A percentile compares a stretch with the other conserved stretches of the same genome.
These are phyloP conservation scores for Drosophila lowei DNA, from an alignment of 1,140 invertebrate species.

Conservation along the genomic window DNA sequence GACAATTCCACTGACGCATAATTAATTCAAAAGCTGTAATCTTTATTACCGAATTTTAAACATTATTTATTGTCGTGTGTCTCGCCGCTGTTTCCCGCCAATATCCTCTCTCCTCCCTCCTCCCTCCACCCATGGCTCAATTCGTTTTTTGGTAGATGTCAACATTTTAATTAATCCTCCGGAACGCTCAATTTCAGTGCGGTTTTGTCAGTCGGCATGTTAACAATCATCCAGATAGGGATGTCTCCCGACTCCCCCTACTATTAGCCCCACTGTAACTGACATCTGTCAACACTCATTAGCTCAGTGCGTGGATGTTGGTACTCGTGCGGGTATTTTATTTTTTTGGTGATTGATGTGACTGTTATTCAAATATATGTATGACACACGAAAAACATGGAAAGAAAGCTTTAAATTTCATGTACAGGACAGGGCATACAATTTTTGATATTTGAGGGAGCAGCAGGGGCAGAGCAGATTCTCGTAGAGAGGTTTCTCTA, in stretches of 20 bases:
- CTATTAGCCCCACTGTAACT: conserved; percentile 23
- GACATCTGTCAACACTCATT: conserved; percentile 66
- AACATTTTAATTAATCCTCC: conserved; percentile 69
- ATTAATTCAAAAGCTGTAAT: too few relatives aligned
- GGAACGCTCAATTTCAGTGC: conserved; percentile 61
- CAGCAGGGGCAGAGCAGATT: conserved; percentile 1
- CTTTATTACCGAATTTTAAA: too few relatives aligned
- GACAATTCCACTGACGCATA: too few relatives aligned
- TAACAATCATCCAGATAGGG: conserved; percentile 43
- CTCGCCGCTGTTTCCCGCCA: background rate
- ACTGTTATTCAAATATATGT: conserved; percentile 63
- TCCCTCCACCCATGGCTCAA: conserved; percentile 1
- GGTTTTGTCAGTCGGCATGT: conserved; percentile 59
- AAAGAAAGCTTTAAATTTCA: conserved; percentile 61
- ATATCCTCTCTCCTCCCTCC: background rate
- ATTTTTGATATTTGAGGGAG: conserved; percentile 27
- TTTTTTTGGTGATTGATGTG: conserved; percentile 65
- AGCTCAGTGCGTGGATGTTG: conserved; percentile 34
- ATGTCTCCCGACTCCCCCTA: conserved; percentile 1
- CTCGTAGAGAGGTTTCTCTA: conserved; percentile 28
- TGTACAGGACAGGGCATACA: conserved; percentile 55
- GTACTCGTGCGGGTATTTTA: conserved; percentile 13
- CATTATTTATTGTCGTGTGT: conserved; percentile 5
- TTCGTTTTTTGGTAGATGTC: conserved; percentile 36
- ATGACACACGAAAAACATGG: conserved; percentile 39